phyloP scores from a whole-genome alignment of 2,888 invertebrate species.

The Crepidodera aurea region DNA sequence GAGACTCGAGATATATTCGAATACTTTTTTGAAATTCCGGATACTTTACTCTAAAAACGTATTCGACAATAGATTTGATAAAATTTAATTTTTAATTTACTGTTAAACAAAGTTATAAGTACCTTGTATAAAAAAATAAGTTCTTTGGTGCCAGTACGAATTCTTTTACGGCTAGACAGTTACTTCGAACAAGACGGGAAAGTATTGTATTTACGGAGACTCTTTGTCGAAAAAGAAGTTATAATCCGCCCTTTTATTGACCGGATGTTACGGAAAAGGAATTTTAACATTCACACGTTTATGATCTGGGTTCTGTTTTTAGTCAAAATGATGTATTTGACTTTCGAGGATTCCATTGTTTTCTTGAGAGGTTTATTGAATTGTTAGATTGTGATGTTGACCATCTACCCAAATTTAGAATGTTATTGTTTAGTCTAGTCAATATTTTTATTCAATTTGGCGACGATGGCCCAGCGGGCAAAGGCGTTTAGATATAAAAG shows the following conservation, averaged over 20 bases:
- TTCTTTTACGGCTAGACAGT: neutral
- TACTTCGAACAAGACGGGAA: neutral
- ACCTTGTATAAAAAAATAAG: neutral
- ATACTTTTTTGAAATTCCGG: too few relatives aligned
- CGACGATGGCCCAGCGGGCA: too few relatives aligned
- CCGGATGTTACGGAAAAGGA: constrained; percentile 26
- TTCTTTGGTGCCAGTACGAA: neutral
- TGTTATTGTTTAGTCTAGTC: too few relatives aligned
- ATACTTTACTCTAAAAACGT: too few relatives aligned
- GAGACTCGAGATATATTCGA: too few relatives aligned
- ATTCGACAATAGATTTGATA: too few relatives aligned
- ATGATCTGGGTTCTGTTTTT: neutral
- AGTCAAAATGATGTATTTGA: constrained; percentile 5
- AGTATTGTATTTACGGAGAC: neutral
- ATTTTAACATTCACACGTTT: constrained; percentile 21
- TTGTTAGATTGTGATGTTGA: too few relatives aligned
- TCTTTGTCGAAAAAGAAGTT: constrained; percentile 8
- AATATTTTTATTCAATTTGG: too few relatives aligned
- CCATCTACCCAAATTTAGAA: too few relatives aligned
- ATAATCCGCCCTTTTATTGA: constrained; percentile 23
- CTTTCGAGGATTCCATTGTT: neutral
- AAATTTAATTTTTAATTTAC: too few relatives aligned
- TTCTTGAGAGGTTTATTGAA: neutral
- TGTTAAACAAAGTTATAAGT: too few relatives aligned
- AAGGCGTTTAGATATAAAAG: too few relatives aligned